Evolutionary conservation across 2,113 vertebrate genomes (phyloP), one percentile per base, ranked within the genome.

Genomic region (Bubo bubo): DNA sequence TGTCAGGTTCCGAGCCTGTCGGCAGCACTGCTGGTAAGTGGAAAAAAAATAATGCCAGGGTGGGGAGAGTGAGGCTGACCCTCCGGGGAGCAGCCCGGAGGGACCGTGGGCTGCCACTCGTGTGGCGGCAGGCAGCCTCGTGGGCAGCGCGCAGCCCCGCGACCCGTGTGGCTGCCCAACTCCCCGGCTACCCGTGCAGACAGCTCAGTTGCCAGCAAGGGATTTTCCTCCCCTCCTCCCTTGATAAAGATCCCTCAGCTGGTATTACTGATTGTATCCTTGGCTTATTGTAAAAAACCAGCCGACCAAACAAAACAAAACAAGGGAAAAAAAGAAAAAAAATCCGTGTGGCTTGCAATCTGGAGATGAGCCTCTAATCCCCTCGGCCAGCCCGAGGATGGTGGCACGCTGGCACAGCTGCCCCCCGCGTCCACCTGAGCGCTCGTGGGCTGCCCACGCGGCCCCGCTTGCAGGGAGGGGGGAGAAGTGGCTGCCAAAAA

Each of bases 1-100:
- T 97, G 86, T 95, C 95, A 92, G 94, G 89, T 97, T 97, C 91
- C 52, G 85, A 95, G 91, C 95, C 86, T 93, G 95, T 96, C 47
- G 17, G 96, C 93, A 88, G 95, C 32, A 21, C 70, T 75, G 88
- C 92, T 95, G 97, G 97, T 97, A 97, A 98, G 94, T 92, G 93
- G 49, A 53, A 47, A 63, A 64, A 59, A 58, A 87, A 12, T 23
- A 58, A 3, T 2, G 24, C 23, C 35, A 11, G 50, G 70, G 82
- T 8, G 39, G 50, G 50, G 35, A 66, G 47, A 62, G 68, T 0
- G 2, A 79, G 53, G 59, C 22, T 86, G 64, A 62, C 47, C 58
- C 35, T 19, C 12, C 6, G 28, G 28, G 27, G 32, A 24, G 71
- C 75, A 26, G 45, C n/a, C 19, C 0, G 4, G 34, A 68, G 86